Percentiles rank a stretch among this genome's conserved stretches.
phyloP scores from a whole-genome alignment of 2,888 invertebrate species.

The Pelosia muscerda region DNA sequence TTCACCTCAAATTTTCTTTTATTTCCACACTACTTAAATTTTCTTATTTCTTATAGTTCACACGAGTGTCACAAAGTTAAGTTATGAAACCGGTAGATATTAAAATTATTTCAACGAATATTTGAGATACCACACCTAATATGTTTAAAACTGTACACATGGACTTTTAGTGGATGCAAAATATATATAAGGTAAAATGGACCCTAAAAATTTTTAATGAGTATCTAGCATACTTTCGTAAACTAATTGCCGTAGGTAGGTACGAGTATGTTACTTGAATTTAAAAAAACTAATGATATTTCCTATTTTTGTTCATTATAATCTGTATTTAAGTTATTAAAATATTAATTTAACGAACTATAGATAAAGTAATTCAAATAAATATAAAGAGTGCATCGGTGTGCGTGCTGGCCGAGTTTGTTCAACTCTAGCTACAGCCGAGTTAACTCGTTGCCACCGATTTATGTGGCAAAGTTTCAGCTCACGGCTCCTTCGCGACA shows the following conservation, averaged over 20 bases:
- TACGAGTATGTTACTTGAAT: too few species aligned
- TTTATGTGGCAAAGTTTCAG: slow-evolving; percentile 75
- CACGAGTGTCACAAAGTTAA: not conserved
- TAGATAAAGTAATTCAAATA: slow-evolving; percentile 52
- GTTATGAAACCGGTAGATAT: not conserved
- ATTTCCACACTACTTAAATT: slow-evolving; percentile 12
- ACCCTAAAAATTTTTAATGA: not conserved
- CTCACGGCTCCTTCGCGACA: slow-evolving; percentile 70
- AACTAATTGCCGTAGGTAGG: not conserved
- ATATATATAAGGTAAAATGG: not conserved
- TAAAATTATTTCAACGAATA: not conserved
- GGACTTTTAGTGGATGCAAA: not conserved
- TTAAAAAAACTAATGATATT: not conserved
- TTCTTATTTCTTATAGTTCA: not conserved
- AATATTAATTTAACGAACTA: slow-evolving; percentile 19
- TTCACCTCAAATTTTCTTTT: slow-evolving; percentile 19
- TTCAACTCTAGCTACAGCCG: slow-evolving; percentile 71
- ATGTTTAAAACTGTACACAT: not conserved
- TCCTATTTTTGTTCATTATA: not conserved
- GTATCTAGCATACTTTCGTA: not conserved
- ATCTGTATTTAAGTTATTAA: slow-evolving; percentile 17
- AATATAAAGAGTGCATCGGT: slow-evolving; percentile 59
- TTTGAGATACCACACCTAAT: not conserved
- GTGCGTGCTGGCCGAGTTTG: slow-evolving; percentile 71
- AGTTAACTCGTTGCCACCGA: slow-evolving; percentile 77